Percentiles rank a stretch among this genome's conserved stretches.
These are phyloP conservation scores for Dione vanillae DNA, from an alignment of 2,888 invertebrate genomes.

Conservation along the genomic window DNA sequence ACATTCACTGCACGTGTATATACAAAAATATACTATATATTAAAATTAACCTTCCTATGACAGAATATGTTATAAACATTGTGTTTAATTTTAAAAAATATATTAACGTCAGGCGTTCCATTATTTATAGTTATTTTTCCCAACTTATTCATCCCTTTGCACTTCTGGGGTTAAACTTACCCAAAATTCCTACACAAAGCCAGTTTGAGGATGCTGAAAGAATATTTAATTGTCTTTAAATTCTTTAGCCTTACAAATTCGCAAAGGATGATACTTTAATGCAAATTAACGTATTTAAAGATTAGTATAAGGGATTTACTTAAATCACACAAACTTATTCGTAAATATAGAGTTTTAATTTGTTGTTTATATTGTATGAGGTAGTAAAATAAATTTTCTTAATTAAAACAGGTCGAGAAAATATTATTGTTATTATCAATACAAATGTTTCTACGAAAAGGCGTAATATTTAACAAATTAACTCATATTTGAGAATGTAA, in stretches of 20 bases:
- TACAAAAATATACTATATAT: neutral
- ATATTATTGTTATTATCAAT: too few species aligned
- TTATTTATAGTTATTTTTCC: slow-evolving; percentile 10
- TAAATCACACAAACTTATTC: too few species aligned
- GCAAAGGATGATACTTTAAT: too few species aligned
- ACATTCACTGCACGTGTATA: neutral
- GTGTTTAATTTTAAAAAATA: neutral
- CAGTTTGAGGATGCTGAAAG: neutral
- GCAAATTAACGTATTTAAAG: too few species aligned
- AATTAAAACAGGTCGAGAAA: too few species aligned
- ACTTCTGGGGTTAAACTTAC: neutral
- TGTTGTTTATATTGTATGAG: too few species aligned
- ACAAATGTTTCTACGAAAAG: neutral
- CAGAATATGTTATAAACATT: neutral
- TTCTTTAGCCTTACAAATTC: neutral
- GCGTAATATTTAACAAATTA: neutral
- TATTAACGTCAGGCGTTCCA: slow-evolving; percentile 9
- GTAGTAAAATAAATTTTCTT: too few species aligned
- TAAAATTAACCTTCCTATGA: neutral
- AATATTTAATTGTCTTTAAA: slow-evolving; percentile 9
- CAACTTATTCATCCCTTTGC: slow-evolving; percentile 7
- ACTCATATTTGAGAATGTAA: neutral
- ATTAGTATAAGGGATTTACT: too few species aligned
- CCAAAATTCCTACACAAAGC: neutral
- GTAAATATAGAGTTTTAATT: too few species aligned